These are phyloP conservation scores for Drosophila kanapiae DNA, from an alignment of 1,140 invertebrate species.

Conservation along the genomic window DNA sequence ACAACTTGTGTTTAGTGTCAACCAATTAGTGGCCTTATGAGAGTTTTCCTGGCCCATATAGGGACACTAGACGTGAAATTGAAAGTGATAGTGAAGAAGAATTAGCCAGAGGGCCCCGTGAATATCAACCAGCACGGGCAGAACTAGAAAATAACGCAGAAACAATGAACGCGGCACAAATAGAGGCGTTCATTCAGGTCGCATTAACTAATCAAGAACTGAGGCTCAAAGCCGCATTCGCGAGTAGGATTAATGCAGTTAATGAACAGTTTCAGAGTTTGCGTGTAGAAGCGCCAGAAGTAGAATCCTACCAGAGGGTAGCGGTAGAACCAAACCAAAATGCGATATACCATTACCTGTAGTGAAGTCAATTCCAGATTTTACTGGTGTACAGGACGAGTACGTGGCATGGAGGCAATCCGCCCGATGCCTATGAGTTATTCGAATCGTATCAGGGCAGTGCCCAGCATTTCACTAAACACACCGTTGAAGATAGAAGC, in stretches of 20 bases:
- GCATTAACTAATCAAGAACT: neutral
- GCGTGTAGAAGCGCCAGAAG: slow-evolving; percentile 8
- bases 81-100: slow-evolving; percentile 6
- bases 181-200: neutral
- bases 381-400: neutral
- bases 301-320: slow-evolving; percentile 2
- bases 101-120: too few species aligned
- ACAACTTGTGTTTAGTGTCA: neutral
- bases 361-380: slow-evolving; percentile 26
- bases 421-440: slow-evolving; percentile 2
- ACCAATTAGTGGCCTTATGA: neutral
- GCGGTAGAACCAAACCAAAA: neutral
- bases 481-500: too few species aligned
- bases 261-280: slow-evolving; percentile 4
- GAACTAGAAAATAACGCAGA: too few species aligned
- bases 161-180: neutral
- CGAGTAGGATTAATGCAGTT: slow-evolving; percentile 1
- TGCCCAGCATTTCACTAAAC: too few species aligned
- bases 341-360: neutral
- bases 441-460: slow-evolving; percentile 8
- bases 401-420: too few species aligned
- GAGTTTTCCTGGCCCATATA: slow-evolving; percentile 7
- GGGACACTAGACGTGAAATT: neutral
- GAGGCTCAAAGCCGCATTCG: slow-evolving; percentile 6
- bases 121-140: too few species aligned